Evolutionary conservation across 2,113 vertebrate species (phyloP).

Genomic region (Callopanchax toddi): DNA sequence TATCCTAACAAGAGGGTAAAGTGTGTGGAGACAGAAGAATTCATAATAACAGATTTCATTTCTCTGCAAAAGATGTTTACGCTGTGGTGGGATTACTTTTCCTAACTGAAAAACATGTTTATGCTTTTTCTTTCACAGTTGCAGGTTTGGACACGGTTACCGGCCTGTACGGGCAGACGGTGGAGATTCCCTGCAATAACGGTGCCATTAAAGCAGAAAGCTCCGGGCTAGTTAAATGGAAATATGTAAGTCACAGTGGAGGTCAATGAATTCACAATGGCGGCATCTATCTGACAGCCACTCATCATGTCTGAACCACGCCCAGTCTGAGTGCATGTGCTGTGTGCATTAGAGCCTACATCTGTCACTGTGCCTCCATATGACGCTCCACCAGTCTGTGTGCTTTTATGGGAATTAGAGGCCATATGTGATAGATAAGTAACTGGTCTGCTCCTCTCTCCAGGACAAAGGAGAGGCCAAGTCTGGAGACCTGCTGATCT

Average conservation of each 20-base stretch:
- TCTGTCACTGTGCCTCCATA: constrained; percentile 41
- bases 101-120: background rate
- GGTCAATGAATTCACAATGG: constrained; percentile 53
- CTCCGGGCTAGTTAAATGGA: constrained; percentile 89
- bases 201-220: constrained; percentile 51
- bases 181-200: constrained; percentile 87
- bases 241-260: constrained; percentile 89
- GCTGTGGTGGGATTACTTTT: background rate
- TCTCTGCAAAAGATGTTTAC: background rate
- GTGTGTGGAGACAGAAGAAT: background rate
- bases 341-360: constrained; percentile 35
- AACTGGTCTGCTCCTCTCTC: constrained; percentile 25
- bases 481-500: constrained; percentile 67
- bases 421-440: constrained; percentile 13
- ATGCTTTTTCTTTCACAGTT: constrained; percentile 72
- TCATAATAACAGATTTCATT: too few relatives aligned
- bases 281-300: constrained; percentile 49
- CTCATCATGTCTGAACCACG: constrained; percentile 61
- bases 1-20: background rate
- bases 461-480: constrained; percentile 63
- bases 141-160: constrained; percentile 80
- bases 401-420: constrained; percentile 31
- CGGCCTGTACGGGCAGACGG: constrained; percentile 87
- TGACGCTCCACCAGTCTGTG: too few relatives aligned
- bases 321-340: constrained; percentile 65